Evolutionary conservation across 2,888 invertebrate genomes (phyloP), one percentile per base, ranked within the genome.

Genomic region (Trissonchulus sp.): DNA sequence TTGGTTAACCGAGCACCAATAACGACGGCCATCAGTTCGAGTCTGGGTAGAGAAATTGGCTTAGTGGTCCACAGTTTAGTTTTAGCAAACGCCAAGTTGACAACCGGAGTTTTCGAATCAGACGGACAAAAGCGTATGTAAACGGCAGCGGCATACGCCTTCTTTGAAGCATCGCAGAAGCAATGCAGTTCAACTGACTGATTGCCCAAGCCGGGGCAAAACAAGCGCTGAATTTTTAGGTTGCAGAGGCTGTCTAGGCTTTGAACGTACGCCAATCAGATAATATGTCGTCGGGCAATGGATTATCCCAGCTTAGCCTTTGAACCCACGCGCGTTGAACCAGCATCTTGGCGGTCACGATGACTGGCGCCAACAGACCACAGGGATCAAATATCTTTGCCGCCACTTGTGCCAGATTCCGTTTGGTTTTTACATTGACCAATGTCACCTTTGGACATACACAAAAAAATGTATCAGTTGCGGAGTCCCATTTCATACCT

Each of bases 331-430:
- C 33, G 8, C 36, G n/a, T 69, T 69, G 71, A 28, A 69, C 71
- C 8, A 69, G 37, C 33, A 69, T 30, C 71, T 69, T 69, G n/a
- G 36, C 71, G 23, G 23, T 34, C n/a, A 69, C 71, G 34, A 37
- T 36, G n/a, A 37, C 71, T 69, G 71, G 71, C n/a, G 71, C 33
- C n/a, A 69, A n/a, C 71, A 34, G 37, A 36, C 71, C 71, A 36
- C 34, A 37, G n/a, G 71, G 71, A 36, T 69, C 71, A 69, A 69
- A 69, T 35, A 69, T 35, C 37, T 69, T 34, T 36, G 71, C 71
- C n/a, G 37, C 71, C 34, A 36, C 34, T 69, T 69, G 34, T 33
- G 34, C 71, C 34, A 69, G 34, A 33, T 34, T 31, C 34, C 71
- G 71, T 35, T 69, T 69, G n/a, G 71, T 69, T 48, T 23, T 23